Evolutionary conservation across 1,140 invertebrate species (phyloP), one percentile per base, ranked within the genome.

Genomic region (Arion vulgaris): DNA sequence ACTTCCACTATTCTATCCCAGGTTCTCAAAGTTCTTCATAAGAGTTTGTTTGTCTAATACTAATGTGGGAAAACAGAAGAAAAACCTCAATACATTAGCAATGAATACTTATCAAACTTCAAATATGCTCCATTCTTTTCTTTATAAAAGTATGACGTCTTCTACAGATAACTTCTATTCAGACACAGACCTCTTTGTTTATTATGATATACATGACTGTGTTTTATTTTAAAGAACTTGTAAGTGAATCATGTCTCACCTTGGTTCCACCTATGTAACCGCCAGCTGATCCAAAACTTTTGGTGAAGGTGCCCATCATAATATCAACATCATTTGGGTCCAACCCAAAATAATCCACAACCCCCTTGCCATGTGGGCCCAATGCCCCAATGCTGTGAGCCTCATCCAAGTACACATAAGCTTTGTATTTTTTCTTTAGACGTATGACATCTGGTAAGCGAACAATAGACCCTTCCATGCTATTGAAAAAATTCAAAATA

Each of bases 381-480:
- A 98, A 94, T 0, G 98, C 98, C 62, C 98, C 98, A 79, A 98
- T 96, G 89, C 97, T 98, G 92, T 99, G 98, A 13, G 98, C 98
- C 92, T 99, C 97, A 90, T 98, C 97, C 83, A 99, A 91, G 92
- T 98, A 99, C 49, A 98, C 90, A 92, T 98, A 98, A 4, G 96
- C 96, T 93, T 93, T 93, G 92, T 99, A 99, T 90, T 97, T 98
- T 90, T 97, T 97, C 93, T 99, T 99, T 32, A 99, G 93, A 19
- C 94, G 95, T 84, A 99, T 94, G 68, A 99, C 94, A 88, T 97
- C 96, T 4, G 96, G 97, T 84, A 99, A 94, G 85, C 96, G 95
- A 72, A 96, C 96, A 81, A 99, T 96, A 0, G 97, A 97, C 0
- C 98, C 98, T 93, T 99, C 98, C 98, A 99, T 99, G 87, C 97